Conservation (phyloP, 35 echinoderm and acorn worm genomes). For the Ophiothrix spiculata region DNA sequence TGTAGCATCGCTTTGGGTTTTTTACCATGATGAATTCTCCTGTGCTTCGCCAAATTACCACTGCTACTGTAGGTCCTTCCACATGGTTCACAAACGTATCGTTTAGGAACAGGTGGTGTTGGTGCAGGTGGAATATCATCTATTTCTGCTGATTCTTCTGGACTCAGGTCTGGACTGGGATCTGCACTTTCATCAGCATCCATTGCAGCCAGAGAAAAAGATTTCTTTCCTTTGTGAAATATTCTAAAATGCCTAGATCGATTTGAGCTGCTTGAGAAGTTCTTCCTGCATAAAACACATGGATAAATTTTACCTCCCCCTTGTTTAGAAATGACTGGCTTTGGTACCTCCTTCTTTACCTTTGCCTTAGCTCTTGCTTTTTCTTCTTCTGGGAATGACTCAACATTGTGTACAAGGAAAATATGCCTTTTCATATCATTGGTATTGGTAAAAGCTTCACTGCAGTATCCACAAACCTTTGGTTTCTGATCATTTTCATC, state of each 20-base stretch:
- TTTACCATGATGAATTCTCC: not conserved
- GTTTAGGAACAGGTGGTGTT: not conserved
- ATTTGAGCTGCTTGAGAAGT: conserved; percentile 5
- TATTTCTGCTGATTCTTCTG: not conserved
- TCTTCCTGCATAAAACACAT: not conserved
- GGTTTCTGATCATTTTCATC: not conserved
- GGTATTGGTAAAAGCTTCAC: not conserved
- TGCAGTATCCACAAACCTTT: not conserved
- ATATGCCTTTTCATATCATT: not conserved
- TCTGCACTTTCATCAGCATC: not conserved
- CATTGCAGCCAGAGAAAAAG: not conserved
- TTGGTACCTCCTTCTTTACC: not conserved
- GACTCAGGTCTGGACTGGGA: not conserved
- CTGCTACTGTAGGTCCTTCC: not conserved
- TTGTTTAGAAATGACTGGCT: not conserved
- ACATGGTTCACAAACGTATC: not conserved
- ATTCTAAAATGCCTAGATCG: not conserved
- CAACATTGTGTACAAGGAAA: not conserved
- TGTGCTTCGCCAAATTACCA: not conserved
- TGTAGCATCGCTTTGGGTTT: too few relatives aligned
- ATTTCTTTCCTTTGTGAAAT: conserved; percentile 3
- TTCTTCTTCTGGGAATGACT: not conserved
- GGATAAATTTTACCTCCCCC: not conserved
- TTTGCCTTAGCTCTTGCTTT: not conserved
- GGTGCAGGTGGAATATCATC: not conserved